phyloP scores from a whole-genome alignment of 2,888 invertebrate species.

The Euphydryas editha region DNA sequence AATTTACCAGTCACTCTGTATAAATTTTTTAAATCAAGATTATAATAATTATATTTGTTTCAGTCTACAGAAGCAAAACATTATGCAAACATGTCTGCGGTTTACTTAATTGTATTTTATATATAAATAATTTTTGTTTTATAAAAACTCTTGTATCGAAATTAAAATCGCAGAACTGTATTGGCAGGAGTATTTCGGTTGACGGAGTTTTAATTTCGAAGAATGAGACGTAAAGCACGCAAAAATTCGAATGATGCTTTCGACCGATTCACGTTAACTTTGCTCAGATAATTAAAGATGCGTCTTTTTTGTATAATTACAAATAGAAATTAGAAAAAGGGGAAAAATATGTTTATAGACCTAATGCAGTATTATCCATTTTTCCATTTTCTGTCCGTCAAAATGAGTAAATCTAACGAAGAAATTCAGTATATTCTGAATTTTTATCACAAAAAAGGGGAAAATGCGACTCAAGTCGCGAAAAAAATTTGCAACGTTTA shows the following conservation, averaged over 20 bases:
- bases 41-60: constrained; percentile 1
- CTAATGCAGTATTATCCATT: too few relatives aligned
- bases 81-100: not conserved
- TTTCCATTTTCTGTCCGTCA: too few relatives aligned
- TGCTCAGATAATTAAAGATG: not conserved
- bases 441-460: too few relatives aligned
- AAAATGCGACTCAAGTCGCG: too few relatives aligned
- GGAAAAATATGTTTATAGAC: too few relatives aligned
- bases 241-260: constrained; percentile 8
- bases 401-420: too few relatives aligned
- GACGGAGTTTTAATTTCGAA: constrained; percentile 27
- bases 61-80: not conserved
- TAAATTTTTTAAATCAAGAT: not conserved
- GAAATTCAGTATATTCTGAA: too few relatives aligned
- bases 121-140: constrained; percentile 14
- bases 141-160: constrained; percentile 16
- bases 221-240: constrained; percentile 20
- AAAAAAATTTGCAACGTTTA: too few relatives aligned
- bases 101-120: not conserved
- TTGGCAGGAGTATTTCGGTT: constrained; percentile 4
- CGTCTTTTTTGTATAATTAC: not conserved
- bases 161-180: not conserved
- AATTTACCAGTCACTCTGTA: too few relatives aligned
- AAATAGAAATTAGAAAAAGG: too few relatives aligned
- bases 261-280: not conserved